Percentiles rank a stretch among this genome's conserved stretches.
These are phyloP conservation scores for Parotocinclus haroldoi DNA, from an alignment of 2,797 vertebrate species.

Conservation along the genomic window DNA sequence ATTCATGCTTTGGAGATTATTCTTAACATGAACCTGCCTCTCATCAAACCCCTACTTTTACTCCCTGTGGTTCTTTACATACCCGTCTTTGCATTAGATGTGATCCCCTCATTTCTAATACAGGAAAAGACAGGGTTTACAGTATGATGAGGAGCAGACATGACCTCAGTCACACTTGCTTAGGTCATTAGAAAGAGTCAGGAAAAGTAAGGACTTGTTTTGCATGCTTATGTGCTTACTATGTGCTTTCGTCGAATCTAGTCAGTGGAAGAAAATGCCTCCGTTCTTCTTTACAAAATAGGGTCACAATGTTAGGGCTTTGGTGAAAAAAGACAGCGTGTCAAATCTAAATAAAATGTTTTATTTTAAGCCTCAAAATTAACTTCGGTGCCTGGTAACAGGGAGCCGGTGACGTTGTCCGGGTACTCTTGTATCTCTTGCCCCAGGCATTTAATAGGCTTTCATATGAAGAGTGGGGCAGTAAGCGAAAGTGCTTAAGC, in stretches of 20 bases:
- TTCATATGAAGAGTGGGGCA: no score
- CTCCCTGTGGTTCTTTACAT: constrained; percentile 22
- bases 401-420: no score
- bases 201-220: constrained; percentile 9
- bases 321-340: no score
- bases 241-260: background rate
- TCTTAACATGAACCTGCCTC: constrained; percentile 20
- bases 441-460: no score
- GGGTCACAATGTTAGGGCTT: background rate
- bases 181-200: constrained; percentile 30
- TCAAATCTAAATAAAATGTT: no score
- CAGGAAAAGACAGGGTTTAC: constrained; percentile 50
- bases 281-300: background rate
- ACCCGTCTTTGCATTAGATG: background rate
- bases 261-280: no score
- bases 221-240: constrained; percentile 3
- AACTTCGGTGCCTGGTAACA: no score
- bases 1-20: constrained; percentile 38
- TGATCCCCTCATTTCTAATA: constrained; percentile 31
- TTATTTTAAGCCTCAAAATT: no score
- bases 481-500: no score
- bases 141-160: constrained; percentile 58
- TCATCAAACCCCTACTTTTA: constrained; percentile 9
- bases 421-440: background rate
- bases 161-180: constrained; percentile 46